Conservation (phyloP, 1,140 invertebrate species). For the Andrena cerasifolii region DNA sequence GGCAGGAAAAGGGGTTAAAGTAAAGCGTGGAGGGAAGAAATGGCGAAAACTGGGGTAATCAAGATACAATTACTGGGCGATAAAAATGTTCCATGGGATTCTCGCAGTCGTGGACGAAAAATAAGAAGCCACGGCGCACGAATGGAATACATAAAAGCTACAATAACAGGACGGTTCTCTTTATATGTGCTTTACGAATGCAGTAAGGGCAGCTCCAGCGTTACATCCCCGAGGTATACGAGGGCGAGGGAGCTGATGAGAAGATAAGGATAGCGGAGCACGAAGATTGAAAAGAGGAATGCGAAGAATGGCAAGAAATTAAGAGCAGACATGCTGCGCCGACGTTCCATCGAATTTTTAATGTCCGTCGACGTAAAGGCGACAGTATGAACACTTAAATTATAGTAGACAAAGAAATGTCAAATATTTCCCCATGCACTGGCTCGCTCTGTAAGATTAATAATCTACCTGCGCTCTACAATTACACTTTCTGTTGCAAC, state of each 20-base stretch:
- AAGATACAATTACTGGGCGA: not conserved
- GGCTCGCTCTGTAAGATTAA: too few species aligned
- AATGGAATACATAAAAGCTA: slow-evolving; percentile 22
- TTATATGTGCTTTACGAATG: slow-evolving; percentile 14
- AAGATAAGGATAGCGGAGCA: not conserved
- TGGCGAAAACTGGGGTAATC: not conserved
- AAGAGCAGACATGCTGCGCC: not conserved
- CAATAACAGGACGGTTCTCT: slow-evolving; percentile 8
- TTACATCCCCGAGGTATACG: slow-evolving; percentile 1
- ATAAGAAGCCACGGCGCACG: not conserved
- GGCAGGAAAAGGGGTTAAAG: not conserved
- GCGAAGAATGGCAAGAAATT: not conserved
- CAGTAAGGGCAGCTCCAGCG: not conserved
- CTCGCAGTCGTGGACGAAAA: not conserved
- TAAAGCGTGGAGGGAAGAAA: slow-evolving; percentile 12
- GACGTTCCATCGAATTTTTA: slow-evolving; percentile 27
- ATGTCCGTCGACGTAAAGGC: not conserved
- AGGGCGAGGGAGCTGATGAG: slow-evolving; percentile 2
- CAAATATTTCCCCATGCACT: too few species aligned
- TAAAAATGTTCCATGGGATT: not conserved
- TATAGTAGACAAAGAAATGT: too few species aligned
- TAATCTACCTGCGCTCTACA: too few species aligned
- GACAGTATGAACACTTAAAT: not conserved
- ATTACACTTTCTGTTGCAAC: too few species aligned
- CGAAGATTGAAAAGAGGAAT: slow-evolving; percentile 5